Conservation (phyloP, 1,140 invertebrate genomes). For the Bombus terrestris region DNA sequence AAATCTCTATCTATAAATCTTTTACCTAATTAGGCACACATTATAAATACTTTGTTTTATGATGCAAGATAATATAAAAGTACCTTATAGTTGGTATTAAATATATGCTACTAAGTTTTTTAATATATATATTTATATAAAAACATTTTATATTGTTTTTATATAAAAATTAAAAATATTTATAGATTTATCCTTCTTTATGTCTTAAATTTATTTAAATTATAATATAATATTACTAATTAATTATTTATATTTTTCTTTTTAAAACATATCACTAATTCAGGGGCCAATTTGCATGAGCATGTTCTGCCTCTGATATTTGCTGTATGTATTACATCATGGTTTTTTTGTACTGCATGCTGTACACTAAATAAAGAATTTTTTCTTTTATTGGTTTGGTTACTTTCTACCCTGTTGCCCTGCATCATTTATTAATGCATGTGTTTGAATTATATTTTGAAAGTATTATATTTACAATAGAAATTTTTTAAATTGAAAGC, state of each 20-base stretch:
- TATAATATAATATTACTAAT: not conserved
- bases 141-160: slow-evolving; percentile 12
- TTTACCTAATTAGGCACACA: slow-evolving; percentile 9
- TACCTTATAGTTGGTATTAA: slow-evolving; percentile 30
- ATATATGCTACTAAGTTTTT: slow-evolving; percentile 30
- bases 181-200: not conserved
- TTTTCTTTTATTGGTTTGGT: slow-evolving; percentile 80
- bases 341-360: slow-evolving; percentile 80
- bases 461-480: not conserved
- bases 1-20: slow-evolving; percentile 35
- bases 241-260: slow-evolving; percentile 26
- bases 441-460: slow-evolving; percentile 14
- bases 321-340: slow-evolving; percentile 64
- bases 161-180: slow-evolving; percentile 4
- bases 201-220: slow-evolving; percentile 9
- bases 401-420: slow-evolving; percentile 75
- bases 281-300: slow-evolving; percentile 67
- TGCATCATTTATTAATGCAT: slow-evolving; percentile 71
- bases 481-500: not conserved
- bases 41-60: slow-evolving; percentile 15
- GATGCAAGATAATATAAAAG: slow-evolving; percentile 14
- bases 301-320: slow-evolving; percentile 72
- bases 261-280: slow-evolving; percentile 22
- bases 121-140: not conserved
- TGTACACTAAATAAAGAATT: slow-evolving; percentile 79